Evolutionary conservation across 2,888 invertebrate species (phyloP).

Genomic region (Platycheirus albimanus): DNA sequence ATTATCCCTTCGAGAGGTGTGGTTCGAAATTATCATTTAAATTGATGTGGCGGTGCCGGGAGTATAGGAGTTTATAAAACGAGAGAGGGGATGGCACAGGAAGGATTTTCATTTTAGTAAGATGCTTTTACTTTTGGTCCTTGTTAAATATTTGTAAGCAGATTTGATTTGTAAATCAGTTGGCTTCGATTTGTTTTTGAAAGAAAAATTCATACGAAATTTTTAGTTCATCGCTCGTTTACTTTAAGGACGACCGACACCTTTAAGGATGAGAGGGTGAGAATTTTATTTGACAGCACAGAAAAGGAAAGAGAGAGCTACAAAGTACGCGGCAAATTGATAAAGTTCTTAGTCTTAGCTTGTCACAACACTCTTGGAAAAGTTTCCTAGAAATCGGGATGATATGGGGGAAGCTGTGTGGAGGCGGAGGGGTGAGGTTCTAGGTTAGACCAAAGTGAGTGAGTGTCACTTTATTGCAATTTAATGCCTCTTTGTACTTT

Average conservation of each 20-base stretch:
- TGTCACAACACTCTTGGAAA: constrained; percentile 1
- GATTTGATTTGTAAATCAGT: constrained; percentile 63
- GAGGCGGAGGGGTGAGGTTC: too few species aligned
- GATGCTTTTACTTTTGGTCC: constrained; percentile 26
- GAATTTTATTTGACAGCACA: neutral
- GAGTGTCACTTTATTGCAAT: constrained; percentile 39
- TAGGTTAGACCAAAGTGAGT: too few species aligned
- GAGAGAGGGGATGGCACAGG: too few species aligned
- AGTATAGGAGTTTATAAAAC: too few species aligned
- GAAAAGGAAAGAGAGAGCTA: constrained; percentile 21
- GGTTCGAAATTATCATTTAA: constrained; percentile 66
- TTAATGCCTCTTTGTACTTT: constrained; percentile 32
- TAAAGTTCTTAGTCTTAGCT: constrained; percentile 45
- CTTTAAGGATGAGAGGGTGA: neutral
- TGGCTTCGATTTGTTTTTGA: constrained; percentile 34
- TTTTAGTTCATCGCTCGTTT: constrained; percentile 9
- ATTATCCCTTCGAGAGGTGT: constrained; percentile 5
- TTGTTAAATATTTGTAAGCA: constrained; percentile 55
- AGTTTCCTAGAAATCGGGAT: neutral
- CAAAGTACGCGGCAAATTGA: constrained; percentile 67
- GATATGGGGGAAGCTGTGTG: neutral
- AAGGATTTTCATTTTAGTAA: constrained; percentile 16
- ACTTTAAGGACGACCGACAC: neutral
- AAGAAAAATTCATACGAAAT: neutral
- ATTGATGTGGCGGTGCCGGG: constrained; percentile 41